A percentile compares a stretch with the other conserved stretches of the same genome.
These are phyloP conservation scores for Trachelus stipa DNA, from an alignment of 2,888 invertebrate genomes.

Conservation along the genomic window DNA sequence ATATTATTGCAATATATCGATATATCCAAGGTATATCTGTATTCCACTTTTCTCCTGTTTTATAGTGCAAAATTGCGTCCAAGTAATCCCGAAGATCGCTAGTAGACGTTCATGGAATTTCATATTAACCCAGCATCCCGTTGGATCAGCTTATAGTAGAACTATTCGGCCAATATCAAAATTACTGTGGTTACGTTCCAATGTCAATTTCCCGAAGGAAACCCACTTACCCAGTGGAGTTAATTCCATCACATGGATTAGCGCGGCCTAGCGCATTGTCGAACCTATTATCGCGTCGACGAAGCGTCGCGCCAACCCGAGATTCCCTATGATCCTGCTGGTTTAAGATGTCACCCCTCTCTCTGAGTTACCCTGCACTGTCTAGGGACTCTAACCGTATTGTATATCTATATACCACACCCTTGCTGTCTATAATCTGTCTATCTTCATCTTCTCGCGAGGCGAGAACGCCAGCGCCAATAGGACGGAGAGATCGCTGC, in stretches of 20 bases:
- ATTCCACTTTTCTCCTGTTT: background rate
- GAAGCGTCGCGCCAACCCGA: background rate
- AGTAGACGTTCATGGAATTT: constrained; percentile 36
- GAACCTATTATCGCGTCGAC: constrained; percentile 31
- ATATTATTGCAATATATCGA: background rate
- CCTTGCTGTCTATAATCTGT: background rate
- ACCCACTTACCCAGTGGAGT: constrained; percentile 19
- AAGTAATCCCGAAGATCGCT: constrained; percentile 33
- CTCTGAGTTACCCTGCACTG: constrained; percentile 12
- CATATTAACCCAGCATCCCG: constrained; percentile 32
- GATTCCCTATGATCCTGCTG: constrained; percentile 2
- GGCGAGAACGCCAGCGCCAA: background rate
- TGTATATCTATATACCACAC: background rate
- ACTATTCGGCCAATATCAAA: constrained; percentile 38
- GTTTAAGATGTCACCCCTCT: constrained; percentile 17
- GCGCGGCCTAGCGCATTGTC: constrained; percentile 31
- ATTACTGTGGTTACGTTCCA: constrained; percentile 31
- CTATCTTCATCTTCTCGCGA: background rate
- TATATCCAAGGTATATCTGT: background rate
- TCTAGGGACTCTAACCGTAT: constrained; percentile 1
- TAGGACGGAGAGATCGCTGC: constrained; percentile 40
- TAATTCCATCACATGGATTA: constrained; percentile 30
- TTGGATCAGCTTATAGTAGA: constrained; percentile 24
- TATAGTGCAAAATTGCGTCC: background rate
- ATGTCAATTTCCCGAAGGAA: constrained; percentile 2